These are phyloP conservation scores for Rhagium mordax DNA, from an alignment of 2,888 invertebrate genomes.

Conservation along the genomic window DNA sequence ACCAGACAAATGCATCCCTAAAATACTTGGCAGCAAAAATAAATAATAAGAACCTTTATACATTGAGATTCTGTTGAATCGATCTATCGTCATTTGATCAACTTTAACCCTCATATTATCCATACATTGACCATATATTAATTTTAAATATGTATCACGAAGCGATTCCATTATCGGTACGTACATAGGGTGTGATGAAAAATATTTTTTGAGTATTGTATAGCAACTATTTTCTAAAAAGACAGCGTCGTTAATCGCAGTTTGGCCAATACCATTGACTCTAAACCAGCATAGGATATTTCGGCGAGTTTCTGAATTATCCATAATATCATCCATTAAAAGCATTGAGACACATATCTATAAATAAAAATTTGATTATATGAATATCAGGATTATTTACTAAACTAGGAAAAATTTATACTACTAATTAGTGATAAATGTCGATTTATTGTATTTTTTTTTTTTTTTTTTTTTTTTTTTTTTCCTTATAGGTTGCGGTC, in stretches of 20 bases:
- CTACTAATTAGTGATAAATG: too few relatives aligned
- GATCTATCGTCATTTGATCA: conserved; percentile 76
- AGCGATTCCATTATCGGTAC: conserved; percentile 84
- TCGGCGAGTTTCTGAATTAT: conserved; percentile 26
- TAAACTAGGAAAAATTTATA: too few relatives aligned
- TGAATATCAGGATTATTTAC: too few relatives aligned
- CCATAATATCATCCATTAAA: conserved; percentile 29
- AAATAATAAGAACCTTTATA: conserved; percentile 94
- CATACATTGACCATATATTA: conserved; percentile 85
- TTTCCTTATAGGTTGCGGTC: too few relatives aligned
- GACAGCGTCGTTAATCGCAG: conserved; percentile 9
- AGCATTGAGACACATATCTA: too few relatives aligned
- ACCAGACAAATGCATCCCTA: conserved; percentile 89
- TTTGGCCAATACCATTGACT: not conserved
- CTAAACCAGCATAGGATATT: conserved; percentile 26
- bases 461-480: too few relatives aligned
- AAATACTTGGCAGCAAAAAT: conserved; percentile 85
- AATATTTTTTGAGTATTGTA: conserved; percentile 68
- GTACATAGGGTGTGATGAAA: conserved; percentile 83
- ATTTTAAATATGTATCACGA: conserved; percentile 82
- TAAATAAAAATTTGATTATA: too few relatives aligned
- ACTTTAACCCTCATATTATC: conserved; percentile 82
- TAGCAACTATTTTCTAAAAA: not conserved
- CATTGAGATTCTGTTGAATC: conserved; percentile 88
- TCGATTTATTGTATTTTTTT: too few relatives aligned